Base-by-base conservation (phyloP, 2,888 invertebrate genomes). In the Heliconius erato region DNA sequence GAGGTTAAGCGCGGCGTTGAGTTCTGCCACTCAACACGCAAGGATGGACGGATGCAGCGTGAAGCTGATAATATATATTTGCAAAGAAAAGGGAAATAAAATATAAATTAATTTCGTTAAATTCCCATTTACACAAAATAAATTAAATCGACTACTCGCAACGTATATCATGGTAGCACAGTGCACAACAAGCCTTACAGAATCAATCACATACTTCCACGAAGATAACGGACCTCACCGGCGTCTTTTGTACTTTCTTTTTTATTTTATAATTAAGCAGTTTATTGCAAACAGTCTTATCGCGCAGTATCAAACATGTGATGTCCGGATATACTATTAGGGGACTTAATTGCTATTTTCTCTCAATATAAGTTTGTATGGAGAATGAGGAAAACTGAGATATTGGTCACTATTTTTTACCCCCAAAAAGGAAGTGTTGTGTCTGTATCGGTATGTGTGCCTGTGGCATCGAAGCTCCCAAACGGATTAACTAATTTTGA, bases 201-300 rank as follows among this genome's bases (percentile, higher is more conserved):
- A 93, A 93, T 93, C 92, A 93, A 94, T 94, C 93, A 92, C 90
- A 87, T 86, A 84, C 85, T 94, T 94, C 94, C 90, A 87, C 88
- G 94, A 94, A 94, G 81, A 85, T 89, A 89, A 89, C 88, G 88
- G 88, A 71, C 85, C 85, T 84, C 84, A 85, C 85, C 87, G 85
- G 84, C 85, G 88, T 89, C 90, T 89, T 90, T 84, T 91, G 89
- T 89, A 89, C 91, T 91, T 92, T 92, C 91, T 90, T 91, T 90
- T 84, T 90, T 91, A 90, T 82, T 93, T 90, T 90, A 91, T 92
- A 93, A 94, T 94, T 94, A 94, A 91, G 89, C 89, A 86, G 89
- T 90, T 92, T 93, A 91, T 84, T 84, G 82, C 84, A 84, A 83
- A 83, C 78, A 82, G 74, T 72, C 82, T 83, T 80, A 80, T 84